phyloP scores from a whole-genome alignment of 2,797 vertebrate genomes.

The Dendrocincla tyrannina region DNA sequence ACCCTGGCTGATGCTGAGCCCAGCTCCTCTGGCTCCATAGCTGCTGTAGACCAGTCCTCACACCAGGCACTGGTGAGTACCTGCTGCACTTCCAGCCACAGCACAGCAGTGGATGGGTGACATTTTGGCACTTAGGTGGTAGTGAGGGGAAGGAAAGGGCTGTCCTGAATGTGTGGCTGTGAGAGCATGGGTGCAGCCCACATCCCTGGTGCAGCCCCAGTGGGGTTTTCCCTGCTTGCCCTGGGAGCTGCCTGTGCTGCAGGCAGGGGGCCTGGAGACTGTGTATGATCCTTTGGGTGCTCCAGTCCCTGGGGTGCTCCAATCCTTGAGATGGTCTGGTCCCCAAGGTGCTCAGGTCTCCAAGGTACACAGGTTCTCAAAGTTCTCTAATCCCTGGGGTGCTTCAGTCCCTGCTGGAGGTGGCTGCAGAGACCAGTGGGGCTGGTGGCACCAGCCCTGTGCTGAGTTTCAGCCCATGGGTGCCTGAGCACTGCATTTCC shows the following conservation, averaged over 20 bases:
- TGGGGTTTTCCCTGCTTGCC: not conserved
- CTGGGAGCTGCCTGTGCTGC: not conserved
- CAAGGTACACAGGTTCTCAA: not conserved
- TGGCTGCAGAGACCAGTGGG: not conserved
- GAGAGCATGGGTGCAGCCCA: fast-evolving
- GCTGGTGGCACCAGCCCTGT: not conserved
- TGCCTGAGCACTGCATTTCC: not conserved
- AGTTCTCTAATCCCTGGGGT: not conserved
- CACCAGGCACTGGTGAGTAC: constrained; percentile 93
- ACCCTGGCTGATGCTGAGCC: constrained; percentile 92
- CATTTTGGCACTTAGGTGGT: not conserved
- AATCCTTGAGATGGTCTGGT: fast-evolving
- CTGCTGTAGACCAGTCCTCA: constrained; percentile 91
- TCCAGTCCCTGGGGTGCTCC: not conserved
- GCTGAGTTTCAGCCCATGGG: fast-evolving
- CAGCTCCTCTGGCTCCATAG: constrained; percentile 84
- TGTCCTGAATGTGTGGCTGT: not conserved
- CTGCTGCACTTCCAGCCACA: fast-evolving
- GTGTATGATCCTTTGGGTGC: not conserved
- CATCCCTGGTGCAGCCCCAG: not conserved
- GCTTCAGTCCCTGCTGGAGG: not conserved
- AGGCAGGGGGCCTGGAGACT: not conserved
- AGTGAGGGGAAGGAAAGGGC: not conserved
- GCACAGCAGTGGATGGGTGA: fast-evolving
- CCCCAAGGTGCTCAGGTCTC: not conserved